Base-by-base conservation (phyloP, 2,888 invertebrate species). In the Amphipyra berbera region DNA sequence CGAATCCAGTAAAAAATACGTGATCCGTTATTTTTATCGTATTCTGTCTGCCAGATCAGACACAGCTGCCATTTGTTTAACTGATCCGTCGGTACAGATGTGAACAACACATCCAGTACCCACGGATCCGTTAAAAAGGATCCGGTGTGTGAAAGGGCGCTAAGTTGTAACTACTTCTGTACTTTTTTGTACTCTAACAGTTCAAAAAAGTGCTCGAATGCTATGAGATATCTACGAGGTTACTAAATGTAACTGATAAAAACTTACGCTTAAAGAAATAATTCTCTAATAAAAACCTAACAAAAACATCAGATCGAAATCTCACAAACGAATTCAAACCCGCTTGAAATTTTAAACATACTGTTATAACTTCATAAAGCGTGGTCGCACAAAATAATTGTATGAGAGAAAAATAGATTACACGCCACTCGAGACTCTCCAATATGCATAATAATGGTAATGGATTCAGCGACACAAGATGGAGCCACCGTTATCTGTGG, bases 371-470 rank as follows among this genome's bases (percentile, higher is more conserved):
- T 61, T 48, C 10, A 61, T 64, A 46, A 79, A 72, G 21, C 52
- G 46, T 59, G 33, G 57, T 66, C 49, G 27, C 61, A 50, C 27
- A 56, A 62, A 33, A 67, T 64, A 76, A 76, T 72, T 72, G 30
- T 55, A 45, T 63, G 13, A 67, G 64, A 68, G 78, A 77, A 78
- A 81, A 81, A 76, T 76, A 78, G 73, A 82, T 82, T 72, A 82
- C 75, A 70, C 65, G 44, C 52, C 60, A 52, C 76, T 58, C 48
- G 53, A 13, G 58, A 76, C 49, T 49, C 58, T 62, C 68, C 73
- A 79, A 76, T 67, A 76, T 76, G 79, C 73, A 76, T 81, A 81
- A 82, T 78, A 82, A 79, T 75, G 85, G 68, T 82, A 87, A 87
- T 86, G 68, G 73, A 84, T 84, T 84, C 85, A 81, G 71, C 68